Evolutionary conservation across 2,888 invertebrate species (phyloP).

Genomic region (Druceiella hillmani): DNA sequence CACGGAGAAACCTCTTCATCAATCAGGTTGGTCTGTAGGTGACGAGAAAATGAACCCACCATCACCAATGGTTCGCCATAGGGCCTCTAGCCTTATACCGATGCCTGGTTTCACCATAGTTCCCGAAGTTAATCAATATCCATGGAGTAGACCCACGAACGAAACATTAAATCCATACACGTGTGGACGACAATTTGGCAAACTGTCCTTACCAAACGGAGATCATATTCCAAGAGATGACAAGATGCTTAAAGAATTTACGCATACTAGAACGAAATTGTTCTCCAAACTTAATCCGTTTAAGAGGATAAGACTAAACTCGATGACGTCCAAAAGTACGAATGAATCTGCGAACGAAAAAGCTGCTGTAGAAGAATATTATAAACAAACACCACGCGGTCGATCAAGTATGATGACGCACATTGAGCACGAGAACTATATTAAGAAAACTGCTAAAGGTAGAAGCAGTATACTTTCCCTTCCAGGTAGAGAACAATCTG

Average conservation of each 20-base stretch:
- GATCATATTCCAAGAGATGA: constrained; percentile 26
- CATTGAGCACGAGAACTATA: too few relatives aligned
- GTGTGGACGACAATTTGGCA: constrained; percentile 38
- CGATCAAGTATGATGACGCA: too few relatives aligned
- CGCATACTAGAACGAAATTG: constrained; percentile 33
- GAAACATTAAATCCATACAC: too few relatives aligned
- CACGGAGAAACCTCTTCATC: constrained; percentile 52
- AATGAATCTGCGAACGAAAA: too few relatives aligned
- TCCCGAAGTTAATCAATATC: constrained; percentile 8
- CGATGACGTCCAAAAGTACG: constrained; percentile 35
- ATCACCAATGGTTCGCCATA: constrained; percentile 35
- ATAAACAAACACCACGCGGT: too few relatives aligned
- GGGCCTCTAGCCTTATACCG: too few relatives aligned
- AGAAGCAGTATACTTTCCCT: constrained; percentile 41
- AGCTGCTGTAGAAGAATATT: too few relatives aligned
- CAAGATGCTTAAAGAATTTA: constrained; percentile 24
- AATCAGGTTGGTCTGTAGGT: constrained; percentile 54
- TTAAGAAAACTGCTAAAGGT: constrained; percentile 38
- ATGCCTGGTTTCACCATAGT: constrained; percentile 20
- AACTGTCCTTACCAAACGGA: constrained; percentile 37
- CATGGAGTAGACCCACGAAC: constrained; percentile 1
- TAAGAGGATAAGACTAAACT: constrained; percentile 27
- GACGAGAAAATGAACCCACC: constrained; percentile 34
- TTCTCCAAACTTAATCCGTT: constrained; percentile 31
- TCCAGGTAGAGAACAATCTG: constrained; percentile 41